phyloP scores from a whole-genome alignment of 2,888 invertebrate species.

The Amblyjoppa proteus region DNA sequence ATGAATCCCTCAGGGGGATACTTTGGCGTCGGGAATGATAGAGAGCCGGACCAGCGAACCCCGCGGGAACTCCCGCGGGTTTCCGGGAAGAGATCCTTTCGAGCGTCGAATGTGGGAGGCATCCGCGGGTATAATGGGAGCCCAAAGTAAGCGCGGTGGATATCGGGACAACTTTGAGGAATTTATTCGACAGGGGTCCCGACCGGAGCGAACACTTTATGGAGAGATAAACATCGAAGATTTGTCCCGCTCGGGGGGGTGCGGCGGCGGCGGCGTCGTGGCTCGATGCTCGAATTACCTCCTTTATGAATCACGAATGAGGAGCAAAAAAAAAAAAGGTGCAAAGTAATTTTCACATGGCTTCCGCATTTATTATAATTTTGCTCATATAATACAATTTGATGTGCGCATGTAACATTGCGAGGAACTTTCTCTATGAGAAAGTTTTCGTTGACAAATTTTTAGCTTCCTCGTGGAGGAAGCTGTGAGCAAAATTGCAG shows the following conservation, averaged over 20 bases:
- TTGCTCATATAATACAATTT: background rate
- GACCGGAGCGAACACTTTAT: slow-evolving; percentile 39
- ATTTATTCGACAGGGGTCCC: slow-evolving; percentile 62
- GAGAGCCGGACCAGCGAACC: background rate
- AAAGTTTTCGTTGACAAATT: no score
- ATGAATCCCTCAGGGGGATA: slow-evolving; percentile 24
- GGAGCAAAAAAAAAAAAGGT: background rate
- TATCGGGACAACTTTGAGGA: background rate
- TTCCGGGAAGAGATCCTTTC: slow-evolving; percentile 53
- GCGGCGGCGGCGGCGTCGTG: background rate
- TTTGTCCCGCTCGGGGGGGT: background rate
- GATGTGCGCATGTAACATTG: background rate
- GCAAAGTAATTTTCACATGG: no score
- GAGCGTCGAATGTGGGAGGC: slow-evolving; percentile 59
- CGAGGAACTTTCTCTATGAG: no score
- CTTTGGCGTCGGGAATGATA: background rate
- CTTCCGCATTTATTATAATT: no score
- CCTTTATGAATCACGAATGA: slow-evolving; percentile 6
- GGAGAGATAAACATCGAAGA: slow-evolving; percentile 52
- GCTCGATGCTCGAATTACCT: slow-evolving; percentile 38
- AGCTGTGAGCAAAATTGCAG: no score
- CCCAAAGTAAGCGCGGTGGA: slow-evolving; percentile 1
- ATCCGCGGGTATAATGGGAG: slow-evolving; percentile 29
- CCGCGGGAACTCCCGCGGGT: slow-evolving; percentile 38
- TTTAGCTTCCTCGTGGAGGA: no score